A percentile compares a stretch with the other conserved stretches of the same genome.
Evolutionary conservation across 2,113 vertebrate genomes (phyloP).

Genomic region (Parotia lawesii): DNA sequence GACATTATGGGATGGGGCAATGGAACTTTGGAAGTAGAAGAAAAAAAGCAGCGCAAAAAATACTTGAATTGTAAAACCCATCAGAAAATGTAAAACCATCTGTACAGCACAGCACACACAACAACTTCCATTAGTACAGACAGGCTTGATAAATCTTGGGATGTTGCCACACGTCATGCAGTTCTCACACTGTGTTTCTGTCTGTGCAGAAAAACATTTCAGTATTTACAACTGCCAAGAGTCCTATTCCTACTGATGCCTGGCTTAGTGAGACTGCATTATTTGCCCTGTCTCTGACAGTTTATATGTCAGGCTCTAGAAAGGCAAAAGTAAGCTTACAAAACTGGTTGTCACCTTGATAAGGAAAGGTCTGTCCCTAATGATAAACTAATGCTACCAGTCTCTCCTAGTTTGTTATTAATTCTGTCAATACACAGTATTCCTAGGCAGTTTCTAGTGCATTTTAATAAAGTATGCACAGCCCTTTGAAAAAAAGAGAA

Average conservation of each 20-base stretch:
- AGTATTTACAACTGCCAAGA: constrained; percentile 67
- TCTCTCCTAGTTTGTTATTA: constrained; percentile 32
- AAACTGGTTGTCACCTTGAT: constrained; percentile 70
- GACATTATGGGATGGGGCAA: not conserved
- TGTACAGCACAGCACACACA: constrained; percentile 42
- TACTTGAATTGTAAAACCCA: constrained; percentile 36
- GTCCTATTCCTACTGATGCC: constrained; percentile 50
- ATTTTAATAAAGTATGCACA: not conserved
- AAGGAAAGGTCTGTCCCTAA: constrained; percentile 59
- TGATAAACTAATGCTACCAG: constrained; percentile 67
- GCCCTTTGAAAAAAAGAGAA: not conserved
- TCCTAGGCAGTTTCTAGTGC: not conserved
- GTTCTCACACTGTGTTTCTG: constrained; percentile 52
- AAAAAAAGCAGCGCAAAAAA: not conserved
- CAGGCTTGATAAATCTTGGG: constrained; percentile 65
- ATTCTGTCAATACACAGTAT: constrained; percentile 47
- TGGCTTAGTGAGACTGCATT: constrained; percentile 59
- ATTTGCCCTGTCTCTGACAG: constrained; percentile 70
- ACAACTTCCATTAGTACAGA: constrained; percentile 57
- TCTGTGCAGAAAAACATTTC: constrained; percentile 57
- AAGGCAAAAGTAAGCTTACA: constrained; percentile 68
- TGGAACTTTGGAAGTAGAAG: not conserved
- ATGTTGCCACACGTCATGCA: constrained; percentile 51
- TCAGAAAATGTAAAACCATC: constrained; percentile 46
- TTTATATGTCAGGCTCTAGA: constrained; percentile 68